A percentile compares a stretch with the other conserved stretches of the same genome.
Conservation (phyloP, 2,888 invertebrate species). For the Euzetes globulus region DNA sequence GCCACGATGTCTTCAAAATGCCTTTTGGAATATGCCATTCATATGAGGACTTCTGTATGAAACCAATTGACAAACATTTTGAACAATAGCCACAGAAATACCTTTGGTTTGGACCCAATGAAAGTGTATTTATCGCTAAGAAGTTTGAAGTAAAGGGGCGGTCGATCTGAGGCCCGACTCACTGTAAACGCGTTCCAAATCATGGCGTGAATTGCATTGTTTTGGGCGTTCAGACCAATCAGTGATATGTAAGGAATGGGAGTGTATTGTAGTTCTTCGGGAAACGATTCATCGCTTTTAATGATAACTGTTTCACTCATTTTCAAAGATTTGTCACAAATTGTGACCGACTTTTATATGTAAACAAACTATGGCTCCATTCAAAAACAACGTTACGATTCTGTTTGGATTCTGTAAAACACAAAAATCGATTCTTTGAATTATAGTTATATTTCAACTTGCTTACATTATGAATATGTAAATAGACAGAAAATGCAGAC, state of each 20-base stretch:
- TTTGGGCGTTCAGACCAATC: slow-evolving; percentile 74
- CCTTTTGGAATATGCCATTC: slow-evolving; percentile 94
- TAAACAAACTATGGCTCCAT: background rate
- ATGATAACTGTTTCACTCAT: background rate
- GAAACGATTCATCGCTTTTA: background rate
- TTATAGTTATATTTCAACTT: too few species aligned
- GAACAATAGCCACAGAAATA: slow-evolving; percentile 38
- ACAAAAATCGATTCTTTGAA: too few species aligned
- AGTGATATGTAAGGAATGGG: slow-evolving; percentile 80
- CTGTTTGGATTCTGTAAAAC: too few species aligned
- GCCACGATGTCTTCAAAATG: slow-evolving; percentile 88
- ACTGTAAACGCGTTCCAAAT: slow-evolving; percentile 89
- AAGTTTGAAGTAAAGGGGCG: slow-evolving; percentile 73
- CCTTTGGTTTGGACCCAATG: slow-evolving; percentile 55
- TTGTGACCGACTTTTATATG: background rate
- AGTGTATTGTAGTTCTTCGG: slow-evolving; percentile 66
- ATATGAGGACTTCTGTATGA: slow-evolving; percentile 65
- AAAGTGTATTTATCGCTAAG: slow-evolving; percentile 75
- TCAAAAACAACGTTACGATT: background rate
- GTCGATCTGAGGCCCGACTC: slow-evolving; percentile 70
- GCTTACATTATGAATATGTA: too few species aligned
- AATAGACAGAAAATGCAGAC: too few species aligned
- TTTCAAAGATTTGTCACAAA: background rate
- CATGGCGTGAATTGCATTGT: slow-evolving; percentile 77
- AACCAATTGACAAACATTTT: background rate